phyloP scores from a whole-genome alignment of 2,888 invertebrate genomes.

The Doris montereyensis region DNA sequence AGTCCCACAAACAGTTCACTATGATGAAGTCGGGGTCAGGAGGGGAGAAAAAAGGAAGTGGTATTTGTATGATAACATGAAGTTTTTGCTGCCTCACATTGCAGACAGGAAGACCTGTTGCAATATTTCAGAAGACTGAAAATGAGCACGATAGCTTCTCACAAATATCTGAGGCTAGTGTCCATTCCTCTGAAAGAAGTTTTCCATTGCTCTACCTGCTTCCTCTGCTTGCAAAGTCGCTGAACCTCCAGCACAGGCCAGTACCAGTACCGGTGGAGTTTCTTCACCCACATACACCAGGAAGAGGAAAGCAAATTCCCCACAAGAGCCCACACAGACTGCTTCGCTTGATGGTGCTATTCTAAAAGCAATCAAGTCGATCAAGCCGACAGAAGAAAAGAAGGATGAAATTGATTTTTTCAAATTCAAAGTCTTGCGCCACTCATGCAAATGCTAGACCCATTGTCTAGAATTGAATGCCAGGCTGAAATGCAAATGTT shows the following conservation, averaged over 20 bases:
- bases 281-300: constrained; percentile 7
- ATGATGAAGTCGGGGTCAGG: no score
- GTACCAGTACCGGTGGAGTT: constrained; percentile 9
- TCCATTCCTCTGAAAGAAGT: constrained; percentile 8
- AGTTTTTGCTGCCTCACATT: no score
- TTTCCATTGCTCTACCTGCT: not conserved
- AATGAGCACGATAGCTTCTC: no score
- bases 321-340: constrained; percentile 7
- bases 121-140: no score
- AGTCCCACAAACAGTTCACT: no score
- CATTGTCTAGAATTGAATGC: not conserved
- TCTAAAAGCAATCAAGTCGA: not conserved
- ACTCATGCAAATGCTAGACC: constrained; percentile 13
- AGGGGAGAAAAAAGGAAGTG: no score
- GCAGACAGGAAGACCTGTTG: no score
- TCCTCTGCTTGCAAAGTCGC: not conserved
- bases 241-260: constrained; percentile 14
- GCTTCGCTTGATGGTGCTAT: constrained; percentile 8
- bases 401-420: constrained; percentile 4
- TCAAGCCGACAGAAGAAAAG: constrained; percentile 7
- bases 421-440: constrained; percentile 7
- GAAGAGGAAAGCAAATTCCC: constrained; percentile 10
- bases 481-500: no score
- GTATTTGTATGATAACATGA: no score
- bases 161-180: constrained; percentile 14